These are phyloP conservation scores for Ochropleura leucogaster DNA, from an alignment of 2,888 invertebrate species.

Conservation along the genomic window DNA sequence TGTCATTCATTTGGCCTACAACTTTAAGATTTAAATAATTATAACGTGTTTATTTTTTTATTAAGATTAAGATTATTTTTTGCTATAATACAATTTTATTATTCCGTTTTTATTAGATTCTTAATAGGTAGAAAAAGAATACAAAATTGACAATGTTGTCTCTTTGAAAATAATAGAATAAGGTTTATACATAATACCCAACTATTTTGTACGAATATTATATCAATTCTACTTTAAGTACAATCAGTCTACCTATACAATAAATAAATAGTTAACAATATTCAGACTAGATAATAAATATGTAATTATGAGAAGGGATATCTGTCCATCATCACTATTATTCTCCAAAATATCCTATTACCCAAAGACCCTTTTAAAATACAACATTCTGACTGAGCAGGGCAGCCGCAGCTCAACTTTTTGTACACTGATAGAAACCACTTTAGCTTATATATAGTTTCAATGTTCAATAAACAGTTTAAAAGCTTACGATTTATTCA, in stretches of 20 bases:
- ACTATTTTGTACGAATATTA: conserved; percentile 18
- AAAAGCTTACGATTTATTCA: not conserved
- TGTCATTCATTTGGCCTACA: conserved; percentile 11
- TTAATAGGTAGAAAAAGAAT: not conserved
- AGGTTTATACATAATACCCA: conserved; percentile 25
- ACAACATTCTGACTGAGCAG: not conserved
- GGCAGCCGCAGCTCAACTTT: conserved; percentile 10
- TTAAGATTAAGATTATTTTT: conserved; percentile 22
- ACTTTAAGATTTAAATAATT: not conserved
- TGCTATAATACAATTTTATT: conserved; percentile 16
- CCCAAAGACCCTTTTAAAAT: conserved; percentile 4
- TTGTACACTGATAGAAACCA: conserved; percentile 22
- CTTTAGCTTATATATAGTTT: not conserved
- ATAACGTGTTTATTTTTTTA: not conserved
- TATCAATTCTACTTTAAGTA: conserved; percentile 34
- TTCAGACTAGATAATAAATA: conserved; percentile 43
- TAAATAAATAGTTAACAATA: conserved; percentile 16
- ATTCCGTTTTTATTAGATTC: not conserved
- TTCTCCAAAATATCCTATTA: not conserved
- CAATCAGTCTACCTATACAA: conserved; percentile 48
- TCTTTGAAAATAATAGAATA: not conserved
- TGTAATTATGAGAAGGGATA: not conserved
- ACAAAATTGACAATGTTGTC: conserved; percentile 5
- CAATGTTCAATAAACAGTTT: conserved; percentile 2
- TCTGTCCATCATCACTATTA: not conserved